Percentiles rank a stretch among this genome's conserved stretches.
Evolutionary conservation across 53 echinoderm and acorn worm species (phyloP).

Genomic region (Astropecten irregularis): DNA sequence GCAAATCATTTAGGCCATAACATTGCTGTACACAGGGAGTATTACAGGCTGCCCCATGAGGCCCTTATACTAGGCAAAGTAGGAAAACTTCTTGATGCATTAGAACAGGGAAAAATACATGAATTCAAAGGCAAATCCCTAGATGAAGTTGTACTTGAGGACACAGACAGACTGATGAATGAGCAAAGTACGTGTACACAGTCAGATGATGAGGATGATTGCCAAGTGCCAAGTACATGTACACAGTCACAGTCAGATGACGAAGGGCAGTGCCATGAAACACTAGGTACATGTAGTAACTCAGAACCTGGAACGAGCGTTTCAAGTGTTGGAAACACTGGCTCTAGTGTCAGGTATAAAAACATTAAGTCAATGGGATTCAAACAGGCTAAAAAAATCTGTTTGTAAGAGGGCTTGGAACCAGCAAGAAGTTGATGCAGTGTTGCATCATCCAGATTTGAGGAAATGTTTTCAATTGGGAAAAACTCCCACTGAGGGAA

Average conservation of each 20-base stretch:
- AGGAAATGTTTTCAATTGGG: not conserved
- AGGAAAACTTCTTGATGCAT: slow-evolving; percentile 47
- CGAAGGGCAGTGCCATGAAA: not conserved
- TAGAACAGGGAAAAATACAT: slow-evolving; percentile 66
- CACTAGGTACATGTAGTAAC: not conserved
- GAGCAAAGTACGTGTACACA: too few relatives aligned
- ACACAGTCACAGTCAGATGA: too few relatives aligned
- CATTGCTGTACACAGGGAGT: slow-evolving; percentile 60
- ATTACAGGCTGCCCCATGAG: slow-evolving; percentile 57
- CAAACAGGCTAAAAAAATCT: too few relatives aligned
- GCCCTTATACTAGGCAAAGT: slow-evolving; percentile 65
- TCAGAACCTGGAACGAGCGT: not conserved
- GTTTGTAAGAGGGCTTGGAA: not conserved
- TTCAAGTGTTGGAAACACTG: too few relatives aligned
- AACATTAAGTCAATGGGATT: too few relatives aligned
- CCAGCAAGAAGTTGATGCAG: not conserved
- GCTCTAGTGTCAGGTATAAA: too few relatives aligned
- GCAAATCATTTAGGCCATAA: too few relatives aligned
- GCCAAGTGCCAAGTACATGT: not conserved
- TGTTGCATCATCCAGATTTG: not conserved
- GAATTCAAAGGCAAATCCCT: slow-evolving; percentile 59
- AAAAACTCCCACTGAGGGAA: not conserved
- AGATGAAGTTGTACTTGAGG: slow-evolving; percentile 17
- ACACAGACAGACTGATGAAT: not conserved
- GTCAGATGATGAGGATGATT: not conserved